Evolutionary conservation across 2,113 vertebrate genomes (phyloP).

Genomic region (Globicephala melas): DNA sequence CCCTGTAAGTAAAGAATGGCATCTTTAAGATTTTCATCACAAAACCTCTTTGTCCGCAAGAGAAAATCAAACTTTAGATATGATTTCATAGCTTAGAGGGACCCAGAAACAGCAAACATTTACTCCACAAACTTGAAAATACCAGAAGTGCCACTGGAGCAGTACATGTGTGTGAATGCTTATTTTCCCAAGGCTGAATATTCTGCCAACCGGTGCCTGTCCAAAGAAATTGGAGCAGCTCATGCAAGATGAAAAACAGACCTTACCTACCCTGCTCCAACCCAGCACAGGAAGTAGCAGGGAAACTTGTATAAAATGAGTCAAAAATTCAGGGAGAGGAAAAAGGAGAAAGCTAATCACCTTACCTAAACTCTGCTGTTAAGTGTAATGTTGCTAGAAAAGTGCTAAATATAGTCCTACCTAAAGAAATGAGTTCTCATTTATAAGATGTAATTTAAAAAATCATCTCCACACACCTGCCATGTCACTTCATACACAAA

Average conservation of each 20-base stretch:
- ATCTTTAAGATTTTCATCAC: not conserved
- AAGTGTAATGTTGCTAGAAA: not conserved
- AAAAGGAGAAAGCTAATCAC: not conserved
- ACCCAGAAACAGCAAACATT: slow-evolving; percentile 26
- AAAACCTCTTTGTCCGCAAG: not conserved
- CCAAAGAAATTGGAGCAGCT: slow-evolving; percentile 56
- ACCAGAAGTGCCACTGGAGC: slow-evolving; percentile 70
- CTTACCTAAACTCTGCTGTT: not conserved
- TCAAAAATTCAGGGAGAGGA: slow-evolving; percentile 2
- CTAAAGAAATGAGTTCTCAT: not conserved
- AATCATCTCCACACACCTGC: not conserved
- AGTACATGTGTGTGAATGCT: slow-evolving; percentile 28
- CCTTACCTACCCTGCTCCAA: slow-evolving; percentile 37
- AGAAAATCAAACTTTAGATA: slow-evolving; percentile 45
- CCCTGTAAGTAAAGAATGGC: not conserved
- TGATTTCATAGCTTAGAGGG: slow-evolving; percentile 1
- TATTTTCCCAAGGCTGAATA: slow-evolving; percentile 57
- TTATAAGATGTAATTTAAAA: not conserved
- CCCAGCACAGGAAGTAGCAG: not conserved
- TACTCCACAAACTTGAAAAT: slow-evolving; percentile 66
- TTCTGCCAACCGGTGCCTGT: slow-evolving; percentile 63
- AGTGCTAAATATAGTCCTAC: not conserved
- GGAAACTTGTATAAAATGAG: slow-evolving; percentile 45
- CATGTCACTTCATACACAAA: not conserved
- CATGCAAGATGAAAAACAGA: slow-evolving; percentile 66